Base-by-base conservation (phyloP, 2,113 vertebrate species). In the Trematocara nigrifrons region DNA sequence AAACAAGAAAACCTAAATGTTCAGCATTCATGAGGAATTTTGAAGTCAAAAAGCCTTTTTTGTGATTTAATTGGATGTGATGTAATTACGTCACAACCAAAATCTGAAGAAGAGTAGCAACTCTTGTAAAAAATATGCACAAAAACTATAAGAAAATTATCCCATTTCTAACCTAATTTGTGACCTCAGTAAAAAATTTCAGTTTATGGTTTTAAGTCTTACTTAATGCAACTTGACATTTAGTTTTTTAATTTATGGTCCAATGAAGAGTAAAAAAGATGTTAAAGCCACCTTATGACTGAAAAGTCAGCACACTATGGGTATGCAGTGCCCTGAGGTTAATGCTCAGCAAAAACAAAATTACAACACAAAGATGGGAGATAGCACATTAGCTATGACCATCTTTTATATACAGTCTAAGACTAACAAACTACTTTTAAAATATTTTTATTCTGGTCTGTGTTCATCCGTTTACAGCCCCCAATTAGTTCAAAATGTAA, bases 221-320 rank as follows among this genome's bases (percentile, higher is more conserved):
- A 0, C 10, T 76, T 31, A 31, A 76, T 29, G 6, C 15, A 76
- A 18, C 2, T 49, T 49, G 13, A 74, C 0, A 0, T 49, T 49
- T n/a, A 49, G 26, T 31, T 76, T n/a, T 49, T 18, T 49, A 1
- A 29, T 47, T n/a, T 76, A 76, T 49, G 9, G 42, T 0, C 22
- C 69, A 49, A 29, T 49, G 15, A 49, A 49, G 0, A 29, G 26
- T n/a, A 31, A 76, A 76, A 76, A 0, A 76, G 26, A n/a, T 18
- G 15, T 7, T 18, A 31, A 76, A n/a, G 9, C 15, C 42, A n/a
- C 3, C 4, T 0, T 5, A 6, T 74, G 42, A 31, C 49, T 5
- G 22, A 74, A 74, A 49, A 74, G 42, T 49, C 69, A 49, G 69
- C 69, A 49, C 42, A 18, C 13, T 47, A 3, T 74, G 42, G 0